Conservation (phyloP, 2,113 vertebrate species). For the Eudorcas thomsonii region DNA sequence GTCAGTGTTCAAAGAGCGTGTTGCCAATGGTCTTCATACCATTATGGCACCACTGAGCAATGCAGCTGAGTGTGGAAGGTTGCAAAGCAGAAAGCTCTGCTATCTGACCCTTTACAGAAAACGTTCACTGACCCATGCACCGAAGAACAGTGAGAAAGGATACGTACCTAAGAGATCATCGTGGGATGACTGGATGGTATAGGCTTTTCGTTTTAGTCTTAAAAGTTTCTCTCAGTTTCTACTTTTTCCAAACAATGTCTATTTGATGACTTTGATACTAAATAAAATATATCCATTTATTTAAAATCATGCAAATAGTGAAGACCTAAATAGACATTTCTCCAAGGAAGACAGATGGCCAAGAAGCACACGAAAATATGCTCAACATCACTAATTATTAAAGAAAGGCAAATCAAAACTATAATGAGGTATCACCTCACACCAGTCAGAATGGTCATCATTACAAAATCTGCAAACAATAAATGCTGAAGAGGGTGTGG, state of each 20-base stretch:
- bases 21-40: rapidly evolving
- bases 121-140: rapidly evolving
- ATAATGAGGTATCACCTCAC: not conserved
- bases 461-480: not conserved
- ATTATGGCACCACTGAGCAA: rapidly evolving
- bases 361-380: not conserved
- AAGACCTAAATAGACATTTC: not conserved
- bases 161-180: rapidly evolving
- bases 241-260: not conserved
- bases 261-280: not conserved
- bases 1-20: rapidly evolving
- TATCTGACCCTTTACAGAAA: not conserved
- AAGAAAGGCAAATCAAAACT: not conserved
- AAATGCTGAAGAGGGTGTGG: not conserved
- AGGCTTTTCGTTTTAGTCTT: not conserved
- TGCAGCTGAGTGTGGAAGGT: rapidly evolving
- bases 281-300: not conserved
- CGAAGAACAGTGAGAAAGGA: not conserved
- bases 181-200: rapidly evolving
- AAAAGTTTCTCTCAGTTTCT: not conserved
- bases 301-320: not conserved
- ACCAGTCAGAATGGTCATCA: not conserved
- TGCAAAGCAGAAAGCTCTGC: not conserved
- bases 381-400: not conserved
- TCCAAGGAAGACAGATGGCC: not conserved